Evolutionary conservation across 2,888 invertebrate genomes (phyloP).

Genomic region (Philereme transversata): DNA sequence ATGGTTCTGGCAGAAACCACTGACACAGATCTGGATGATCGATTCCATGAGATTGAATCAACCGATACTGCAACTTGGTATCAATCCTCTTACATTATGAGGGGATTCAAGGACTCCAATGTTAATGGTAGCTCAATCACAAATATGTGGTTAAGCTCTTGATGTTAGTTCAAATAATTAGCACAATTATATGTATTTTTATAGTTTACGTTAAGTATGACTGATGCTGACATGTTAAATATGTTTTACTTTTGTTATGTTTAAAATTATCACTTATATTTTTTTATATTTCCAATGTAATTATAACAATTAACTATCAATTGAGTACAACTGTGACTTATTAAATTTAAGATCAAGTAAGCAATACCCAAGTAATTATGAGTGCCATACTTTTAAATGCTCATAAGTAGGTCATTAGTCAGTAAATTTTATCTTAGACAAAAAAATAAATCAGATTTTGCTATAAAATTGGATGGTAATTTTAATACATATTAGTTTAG

Average conservation of each 20-base stretch:
- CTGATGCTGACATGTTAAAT: no score
- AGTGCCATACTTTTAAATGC: constrained; percentile 27
- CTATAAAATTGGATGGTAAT: constrained; percentile 26
- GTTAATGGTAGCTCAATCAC: constrained; percentile 82
- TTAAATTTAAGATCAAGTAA: constrained; percentile 4
- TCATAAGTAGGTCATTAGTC: neutral
- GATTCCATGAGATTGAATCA: constrained; percentile 66
- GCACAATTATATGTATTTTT: constrained; percentile 23
- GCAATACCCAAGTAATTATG: neutral
- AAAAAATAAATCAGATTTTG: constrained; percentile 25
- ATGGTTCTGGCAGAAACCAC: constrained; percentile 34
- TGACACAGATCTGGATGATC: constrained; percentile 47
- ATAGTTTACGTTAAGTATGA: no score
- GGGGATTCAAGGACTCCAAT: constrained; percentile 84
- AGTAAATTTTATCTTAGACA: neutral
- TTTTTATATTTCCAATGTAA: neutral
- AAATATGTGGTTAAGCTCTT: constrained; percentile 73
- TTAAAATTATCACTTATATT: neutral
- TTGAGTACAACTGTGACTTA: constrained; percentile 5
- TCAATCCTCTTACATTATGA: constrained; percentile 80
- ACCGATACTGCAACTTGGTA: constrained; percentile 73
- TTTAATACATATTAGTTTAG: constrained; percentile 19
- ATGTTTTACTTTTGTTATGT: constrained; percentile 5
- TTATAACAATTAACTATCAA: constrained; percentile 2
- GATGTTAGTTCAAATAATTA: constrained; percentile 36